phyloP scores from a whole-genome alignment of 2,888 invertebrate species.

The Scaptomyza parva region DNA sequence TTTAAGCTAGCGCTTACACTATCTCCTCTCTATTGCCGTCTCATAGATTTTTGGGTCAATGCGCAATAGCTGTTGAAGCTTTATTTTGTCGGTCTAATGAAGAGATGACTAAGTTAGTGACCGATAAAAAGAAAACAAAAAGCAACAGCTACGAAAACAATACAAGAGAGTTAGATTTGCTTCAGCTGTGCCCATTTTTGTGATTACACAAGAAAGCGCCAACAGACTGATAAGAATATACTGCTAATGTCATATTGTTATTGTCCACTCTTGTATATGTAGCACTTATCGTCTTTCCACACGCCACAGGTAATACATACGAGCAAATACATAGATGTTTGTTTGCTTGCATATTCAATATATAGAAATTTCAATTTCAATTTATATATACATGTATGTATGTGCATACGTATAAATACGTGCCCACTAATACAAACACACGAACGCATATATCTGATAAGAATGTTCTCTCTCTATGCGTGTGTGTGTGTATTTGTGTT shows the following conservation, averaged over 20 bases:
- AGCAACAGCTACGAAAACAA: background rate
- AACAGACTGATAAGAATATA: conserved; percentile 12
- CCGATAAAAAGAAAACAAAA: conserved; percentile 14
- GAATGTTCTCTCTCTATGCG: conserved; percentile 1
- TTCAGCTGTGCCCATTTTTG: conserved; percentile 4
- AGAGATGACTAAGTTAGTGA: conserved; percentile 33
- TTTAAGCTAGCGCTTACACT: background rate
- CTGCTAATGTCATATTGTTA: conserved; percentile 6
- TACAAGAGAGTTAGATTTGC: background rate
- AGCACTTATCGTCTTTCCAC: conserved; percentile 25
- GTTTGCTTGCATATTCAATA: conserved; percentile 10
- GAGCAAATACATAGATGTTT: conserved; percentile 5
- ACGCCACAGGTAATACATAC: conserved; percentile 18
- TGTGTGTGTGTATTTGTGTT: conserved; percentile 5
- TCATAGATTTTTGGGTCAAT: conserved; percentile 51
- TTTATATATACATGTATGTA: background rate
- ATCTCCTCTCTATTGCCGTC: conserved; percentile 20
- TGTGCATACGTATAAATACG: background rate
- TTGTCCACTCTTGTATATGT: conserved; percentile 9
- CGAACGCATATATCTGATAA: conserved; percentile 19
- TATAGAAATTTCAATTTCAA: conserved; percentile 8
- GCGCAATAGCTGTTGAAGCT: conserved; percentile 30
- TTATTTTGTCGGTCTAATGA: conserved; percentile 14
- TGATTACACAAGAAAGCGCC: conserved; percentile 12
- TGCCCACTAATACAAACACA: background rate